These are phyloP conservation scores for Diuraphis noxia DNA, from an alignment of 1,140 invertebrate species.

Conservation along the genomic window DNA sequence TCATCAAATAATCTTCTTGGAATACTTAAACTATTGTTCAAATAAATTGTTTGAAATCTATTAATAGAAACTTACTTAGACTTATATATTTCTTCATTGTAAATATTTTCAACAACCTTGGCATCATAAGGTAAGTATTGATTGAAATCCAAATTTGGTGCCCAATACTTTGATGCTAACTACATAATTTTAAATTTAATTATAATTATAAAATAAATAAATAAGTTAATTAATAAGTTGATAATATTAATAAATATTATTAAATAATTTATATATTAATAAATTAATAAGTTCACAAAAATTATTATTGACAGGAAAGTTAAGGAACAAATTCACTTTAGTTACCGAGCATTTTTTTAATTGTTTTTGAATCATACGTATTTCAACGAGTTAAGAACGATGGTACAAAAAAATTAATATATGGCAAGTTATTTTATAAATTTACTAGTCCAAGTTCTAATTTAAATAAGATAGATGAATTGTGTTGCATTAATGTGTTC, in stretches of 20 bases:
- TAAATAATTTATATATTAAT: no score
- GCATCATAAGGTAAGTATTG: constrained; percentile 73
- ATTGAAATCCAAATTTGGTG: constrained; percentile 70
- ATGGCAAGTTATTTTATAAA: no score
- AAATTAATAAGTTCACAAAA: neutral
- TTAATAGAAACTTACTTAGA: constrained; percentile 64
- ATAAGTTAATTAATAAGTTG: no score
- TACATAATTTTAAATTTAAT: constrained; percentile 59
- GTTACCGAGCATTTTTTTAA: no score
- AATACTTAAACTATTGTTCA: no score
- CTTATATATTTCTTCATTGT: constrained; percentile 76
- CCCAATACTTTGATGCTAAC: constrained; percentile 88
- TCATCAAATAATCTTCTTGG: no score
- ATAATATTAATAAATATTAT: no score
- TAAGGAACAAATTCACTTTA: no score
- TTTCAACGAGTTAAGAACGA: no score
- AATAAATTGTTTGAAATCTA: neutral
- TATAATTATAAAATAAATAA: neutral
- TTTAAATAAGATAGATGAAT: neutral
- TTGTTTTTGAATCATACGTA: no score
- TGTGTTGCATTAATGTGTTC: neutral
- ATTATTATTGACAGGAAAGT: neutral
- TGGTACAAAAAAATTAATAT: no score
- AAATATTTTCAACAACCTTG: constrained; percentile 79
- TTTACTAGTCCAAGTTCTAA: neutral